These are phyloP conservation scores for Astropecten irregularis DNA, from an alignment of 53 echinoderm and acorn worm species.

Conservation along the genomic window DNA sequence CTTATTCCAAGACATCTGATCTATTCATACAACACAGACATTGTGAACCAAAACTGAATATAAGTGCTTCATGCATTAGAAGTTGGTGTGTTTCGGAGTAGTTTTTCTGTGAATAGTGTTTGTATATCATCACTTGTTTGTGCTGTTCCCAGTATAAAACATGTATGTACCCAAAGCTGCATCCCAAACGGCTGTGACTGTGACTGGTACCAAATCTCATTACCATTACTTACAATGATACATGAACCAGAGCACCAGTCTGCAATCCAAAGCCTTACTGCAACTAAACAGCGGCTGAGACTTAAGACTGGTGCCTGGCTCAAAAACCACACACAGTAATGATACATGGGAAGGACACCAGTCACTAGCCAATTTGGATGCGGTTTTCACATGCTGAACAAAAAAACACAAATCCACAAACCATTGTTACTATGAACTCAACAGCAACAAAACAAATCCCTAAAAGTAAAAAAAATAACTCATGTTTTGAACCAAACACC, in stretches of 20 bases:
- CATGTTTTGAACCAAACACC: too few species aligned
- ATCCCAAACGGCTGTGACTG: not conserved
- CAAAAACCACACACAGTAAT: too few species aligned
- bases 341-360: too few species aligned
- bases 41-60: not conserved
- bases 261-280: not conserved
- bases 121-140: not conserved
- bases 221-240: not conserved
- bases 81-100: not conserved
- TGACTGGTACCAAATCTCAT: conserved; percentile 13
- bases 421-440: too few species aligned
- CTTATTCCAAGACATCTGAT: conserved; percentile 46
- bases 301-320: too few species aligned
- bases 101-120: not conserved
- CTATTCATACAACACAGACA: not conserved
- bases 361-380: too few species aligned
- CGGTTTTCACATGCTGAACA: too few species aligned
- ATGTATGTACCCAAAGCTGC: not conserved
- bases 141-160: not conserved
- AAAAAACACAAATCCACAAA: too few species aligned
- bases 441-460: too few species aligned
- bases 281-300: too few species aligned
- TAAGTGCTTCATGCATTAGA: not conserved
- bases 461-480: too few species aligned
- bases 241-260: not conserved